Evolutionary conservation across 2,797 vertebrate genomes (phyloP), one percentile per base, ranked within the genome.

Genomic region (Bufotes viridis): DNA sequence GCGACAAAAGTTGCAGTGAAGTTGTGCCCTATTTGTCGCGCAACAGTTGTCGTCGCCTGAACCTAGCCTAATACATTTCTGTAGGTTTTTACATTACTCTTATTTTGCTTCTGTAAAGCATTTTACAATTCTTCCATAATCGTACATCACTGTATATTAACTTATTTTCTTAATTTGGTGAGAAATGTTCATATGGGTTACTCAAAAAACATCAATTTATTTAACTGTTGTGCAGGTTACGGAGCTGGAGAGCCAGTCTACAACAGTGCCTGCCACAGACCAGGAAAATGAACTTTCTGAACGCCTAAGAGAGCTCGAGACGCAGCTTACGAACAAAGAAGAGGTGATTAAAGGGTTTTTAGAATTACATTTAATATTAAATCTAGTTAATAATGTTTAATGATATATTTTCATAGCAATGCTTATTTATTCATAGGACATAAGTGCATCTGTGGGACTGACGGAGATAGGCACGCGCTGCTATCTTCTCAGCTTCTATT

Each of bases 181-280:
- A 72, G 69, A 18, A 10, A 7, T 29, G 17, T 42, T 72, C 17
- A 51, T 12, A 75, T 13, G 10, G 2, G 15, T 17, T n/a, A 10
- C 1, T 13, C 2, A n/a, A 12, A 12, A 53, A 53, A 55, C 0
- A 55, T n/a, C 10, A 24, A 8, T 49, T 55, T 7, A 14, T 53
- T 7, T 55, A 18, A 34, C 61, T 76, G 22, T 67, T 29, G 11
- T 55, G 82, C n/a, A 99, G 98, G 97, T 99, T 87, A 94, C 96
- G 0, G 97, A 99, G 86, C 94, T 99, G 89, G 98, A 99, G 92
- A 92, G 95, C 0, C 97, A 97, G 93, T 95, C 95, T 0, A 90
- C 93, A 0, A 90, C 89, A 0, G 94, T 96, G 65, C 92, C 93
- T 69, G 90, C 94, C 15, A 89, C 89, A 0, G 96, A 95, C 22